phyloP scores from a whole-genome alignment of 1,140 invertebrate species.

The Apis cerana region DNA sequence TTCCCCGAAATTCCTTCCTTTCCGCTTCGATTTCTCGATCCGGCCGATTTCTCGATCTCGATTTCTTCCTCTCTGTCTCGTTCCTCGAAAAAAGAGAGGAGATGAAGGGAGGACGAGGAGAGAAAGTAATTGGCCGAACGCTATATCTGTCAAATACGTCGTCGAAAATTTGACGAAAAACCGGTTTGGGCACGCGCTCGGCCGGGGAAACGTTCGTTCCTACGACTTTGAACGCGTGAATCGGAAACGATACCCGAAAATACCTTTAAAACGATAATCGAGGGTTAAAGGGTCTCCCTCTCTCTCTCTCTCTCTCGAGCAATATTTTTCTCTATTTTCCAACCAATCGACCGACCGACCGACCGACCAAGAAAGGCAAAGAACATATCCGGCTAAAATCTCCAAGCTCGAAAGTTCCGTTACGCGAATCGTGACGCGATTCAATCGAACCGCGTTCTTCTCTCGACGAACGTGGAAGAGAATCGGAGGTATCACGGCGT shows the following conservation, averaged over 20 bases:
- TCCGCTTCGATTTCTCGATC: neutral
- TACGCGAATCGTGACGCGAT: no score
- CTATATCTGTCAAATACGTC: constrained; percentile 39
- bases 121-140: constrained; percentile 49
- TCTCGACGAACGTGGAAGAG: no score
- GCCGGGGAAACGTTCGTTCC: neutral
- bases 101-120: constrained; percentile 1
- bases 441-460: neutral
- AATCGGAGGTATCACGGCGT: no score
- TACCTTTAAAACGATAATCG: constrained; percentile 17
- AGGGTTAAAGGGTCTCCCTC: no score
- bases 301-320: no score
- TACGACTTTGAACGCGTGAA: neutral
- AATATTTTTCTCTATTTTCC: no score
- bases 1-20: constrained; percentile 17
- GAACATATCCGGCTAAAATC: no score
- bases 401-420: no score
- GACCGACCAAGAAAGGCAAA: no score
- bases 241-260: constrained; percentile 22
- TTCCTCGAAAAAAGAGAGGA: no score
- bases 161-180: constrained; percentile 54
- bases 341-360: no score
- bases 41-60: neutral
- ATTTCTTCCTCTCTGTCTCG: neutral
- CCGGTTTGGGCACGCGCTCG: constrained; percentile 47